These are phyloP conservation scores for Salvelinus namaycush DNA, from an alignment of 2,113 vertebrate genomes.

Conservation along the genomic window DNA sequence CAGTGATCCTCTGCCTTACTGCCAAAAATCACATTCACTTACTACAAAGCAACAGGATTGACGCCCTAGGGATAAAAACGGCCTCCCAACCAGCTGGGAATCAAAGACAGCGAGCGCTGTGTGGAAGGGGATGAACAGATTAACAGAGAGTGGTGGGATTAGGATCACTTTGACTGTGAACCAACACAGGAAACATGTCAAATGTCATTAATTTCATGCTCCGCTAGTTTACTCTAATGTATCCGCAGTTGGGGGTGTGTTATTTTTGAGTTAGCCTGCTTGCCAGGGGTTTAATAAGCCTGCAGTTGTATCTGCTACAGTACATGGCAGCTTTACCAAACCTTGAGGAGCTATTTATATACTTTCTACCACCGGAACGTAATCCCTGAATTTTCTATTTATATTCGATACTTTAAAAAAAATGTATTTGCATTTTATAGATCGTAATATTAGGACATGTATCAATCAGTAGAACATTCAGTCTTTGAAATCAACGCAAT, in stretches of 20 bases:
- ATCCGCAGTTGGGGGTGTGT: not conserved
- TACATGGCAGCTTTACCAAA: too few relatives aligned
- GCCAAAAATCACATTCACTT: constrained; percentile 1
- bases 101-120: not conserved
- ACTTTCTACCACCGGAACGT: too few relatives aligned
- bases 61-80: not conserved
- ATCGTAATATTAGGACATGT: too few relatives aligned
- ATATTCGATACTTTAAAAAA: too few relatives aligned
- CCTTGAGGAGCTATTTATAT: too few relatives aligned
- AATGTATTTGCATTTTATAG: too few relatives aligned
- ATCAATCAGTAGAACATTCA: too few relatives aligned
- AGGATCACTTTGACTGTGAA: not conserved
- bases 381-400: too few relatives aligned
- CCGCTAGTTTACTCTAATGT: not conserved
- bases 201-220: not conserved
- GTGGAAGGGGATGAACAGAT: not conserved
- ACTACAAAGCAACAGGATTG: not conserved
- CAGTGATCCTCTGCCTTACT: constrained; percentile 2
- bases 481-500: too few relatives aligned
- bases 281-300: too few relatives aligned
- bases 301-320: too few relatives aligned
- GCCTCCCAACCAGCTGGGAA: not conserved
- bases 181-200: not conserved
- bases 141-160: not conserved
- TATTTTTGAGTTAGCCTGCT: too few relatives aligned